phyloP scores from a whole-genome alignment of 1,140 invertebrate species.

The Lepeophtheirus salmonis region DNA sequence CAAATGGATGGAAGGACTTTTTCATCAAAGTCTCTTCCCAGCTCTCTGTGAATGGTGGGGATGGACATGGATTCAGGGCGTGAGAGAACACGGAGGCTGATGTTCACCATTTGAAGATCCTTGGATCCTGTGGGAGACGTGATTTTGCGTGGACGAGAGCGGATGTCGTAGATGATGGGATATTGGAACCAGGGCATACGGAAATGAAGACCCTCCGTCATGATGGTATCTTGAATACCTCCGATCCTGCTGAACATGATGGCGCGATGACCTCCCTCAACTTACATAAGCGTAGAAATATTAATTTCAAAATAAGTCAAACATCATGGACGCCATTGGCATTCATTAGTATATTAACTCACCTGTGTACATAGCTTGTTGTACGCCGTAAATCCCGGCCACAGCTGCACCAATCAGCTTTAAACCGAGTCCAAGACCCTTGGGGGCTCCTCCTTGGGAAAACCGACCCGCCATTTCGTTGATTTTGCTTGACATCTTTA shows the following conservation, averaged over 20 bases:
- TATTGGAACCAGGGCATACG: slow-evolving; percentile 97
- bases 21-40: slow-evolving; percentile 42
- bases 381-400: slow-evolving; percentile 6
- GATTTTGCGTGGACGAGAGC: slow-evolving; percentile 83
- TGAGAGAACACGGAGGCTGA: slow-evolving; percentile 83
- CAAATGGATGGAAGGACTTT: slow-evolving; percentile 77
- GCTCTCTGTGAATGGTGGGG: slow-evolving; percentile 69
- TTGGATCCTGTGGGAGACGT: slow-evolving; percentile 94
- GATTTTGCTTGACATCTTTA: background rate
- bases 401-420: slow-evolving; percentile 12
- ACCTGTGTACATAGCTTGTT: slow-evolving; percentile 14
- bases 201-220: slow-evolving; percentile 88
- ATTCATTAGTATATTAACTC: too few relatives aligned
- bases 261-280: slow-evolving; percentile 94
- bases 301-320: background rate
- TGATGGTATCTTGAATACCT: slow-evolving; percentile 74
- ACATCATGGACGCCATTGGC: too few relatives aligned
- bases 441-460: background rate
- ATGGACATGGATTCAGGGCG: slow-evolving; percentile 63
- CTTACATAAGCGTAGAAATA: slow-evolving; percentile 34
- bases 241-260: slow-evolving; percentile 93
- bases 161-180: slow-evolving; percentile 96
- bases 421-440: slow-evolving; percentile 7
- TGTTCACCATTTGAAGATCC: slow-evolving; percentile 99
- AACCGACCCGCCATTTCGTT: background rate